These are phyloP conservation scores for Parnassius smintheus DNA, from an alignment of 2,888 invertebrate genomes.

Conservation along the genomic window DNA sequence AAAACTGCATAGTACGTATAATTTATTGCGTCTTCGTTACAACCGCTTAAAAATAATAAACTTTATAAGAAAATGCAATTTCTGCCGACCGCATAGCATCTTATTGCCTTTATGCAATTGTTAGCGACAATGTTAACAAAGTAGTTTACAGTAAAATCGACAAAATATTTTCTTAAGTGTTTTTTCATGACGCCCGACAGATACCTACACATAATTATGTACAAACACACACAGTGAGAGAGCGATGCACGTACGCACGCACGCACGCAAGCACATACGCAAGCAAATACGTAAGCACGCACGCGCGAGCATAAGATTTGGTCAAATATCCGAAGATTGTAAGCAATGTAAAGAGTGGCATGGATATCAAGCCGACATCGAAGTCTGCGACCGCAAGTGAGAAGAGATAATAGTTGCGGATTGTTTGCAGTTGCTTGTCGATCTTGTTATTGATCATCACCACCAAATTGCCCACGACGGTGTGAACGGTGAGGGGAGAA, in stretches of 20 bases:
- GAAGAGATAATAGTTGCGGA: slow-evolving; percentile 98
- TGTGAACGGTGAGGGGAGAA: slow-evolving; percentile 87
- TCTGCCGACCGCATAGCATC: not conserved
- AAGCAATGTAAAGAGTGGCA: slow-evolving; percentile 98
- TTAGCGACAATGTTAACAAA: not conserved
- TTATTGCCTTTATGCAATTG: slow-evolving; percentile 10
- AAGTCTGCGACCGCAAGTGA: slow-evolving; percentile 98
- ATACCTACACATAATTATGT: no score
- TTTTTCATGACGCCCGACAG: no score
- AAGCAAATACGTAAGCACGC: no score
- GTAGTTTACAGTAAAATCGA: no score
- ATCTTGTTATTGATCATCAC: slow-evolving; percentile 99
- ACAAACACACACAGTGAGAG: no score
- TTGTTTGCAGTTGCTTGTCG: slow-evolving; percentile 98
- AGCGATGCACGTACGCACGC: no score
- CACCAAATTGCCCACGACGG: slow-evolving; percentile 97
- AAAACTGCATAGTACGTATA: slow-evolving; percentile 8
- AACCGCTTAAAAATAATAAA: slow-evolving; percentile 10
- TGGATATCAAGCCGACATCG: slow-evolving; percentile 97
- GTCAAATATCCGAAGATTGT: slow-evolving; percentile 91
- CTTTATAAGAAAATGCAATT: slow-evolving; percentile 10
- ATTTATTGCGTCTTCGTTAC: slow-evolving; percentile 10
- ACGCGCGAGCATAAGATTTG: no score
- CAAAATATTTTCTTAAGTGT: no score
- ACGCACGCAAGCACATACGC: no score